A percentile compares a stretch with the other conserved stretches of the same genome.
These are phyloP conservation scores for Bombus sibiricus DNA, from an alignment of 1,140 invertebrate species.

Conservation along the genomic window DNA sequence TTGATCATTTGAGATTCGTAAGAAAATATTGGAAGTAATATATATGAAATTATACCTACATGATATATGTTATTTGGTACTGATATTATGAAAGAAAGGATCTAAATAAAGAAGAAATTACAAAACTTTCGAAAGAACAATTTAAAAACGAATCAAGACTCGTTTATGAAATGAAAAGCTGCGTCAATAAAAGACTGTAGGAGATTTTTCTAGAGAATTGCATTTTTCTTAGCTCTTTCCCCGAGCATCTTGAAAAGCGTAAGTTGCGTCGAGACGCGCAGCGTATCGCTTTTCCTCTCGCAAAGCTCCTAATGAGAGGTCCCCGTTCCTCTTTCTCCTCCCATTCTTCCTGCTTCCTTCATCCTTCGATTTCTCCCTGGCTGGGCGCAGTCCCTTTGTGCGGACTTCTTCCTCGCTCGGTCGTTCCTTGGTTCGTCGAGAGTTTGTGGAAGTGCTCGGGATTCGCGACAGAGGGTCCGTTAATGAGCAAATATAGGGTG, in stretches of 20 bases:
- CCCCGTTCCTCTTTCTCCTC: constrained; percentile 38
- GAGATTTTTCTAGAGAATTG: not conserved
- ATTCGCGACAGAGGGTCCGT: constrained; percentile 77
- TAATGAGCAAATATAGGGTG: constrained; percentile 78
- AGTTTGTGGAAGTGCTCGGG: constrained; percentile 69
- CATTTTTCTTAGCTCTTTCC: not conserved
- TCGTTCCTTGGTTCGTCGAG: constrained; percentile 60
- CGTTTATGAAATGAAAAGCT: not conserved
- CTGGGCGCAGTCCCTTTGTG: constrained; percentile 54
- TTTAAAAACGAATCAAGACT: not conserved
- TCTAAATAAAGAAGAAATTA: not conserved
- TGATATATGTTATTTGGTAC: no score
- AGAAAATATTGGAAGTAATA: not conserved
- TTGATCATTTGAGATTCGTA: not conserved
- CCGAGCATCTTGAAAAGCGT: constrained; percentile 55
- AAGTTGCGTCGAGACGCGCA: constrained; percentile 65
- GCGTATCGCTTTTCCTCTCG: constrained; percentile 69
- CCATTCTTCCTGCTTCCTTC: constrained; percentile 53
- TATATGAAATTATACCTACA: no score
- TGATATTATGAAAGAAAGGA: not conserved
- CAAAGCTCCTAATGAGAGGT: constrained; percentile 62
- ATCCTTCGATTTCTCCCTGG: constrained; percentile 63
- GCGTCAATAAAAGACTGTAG: not conserved
- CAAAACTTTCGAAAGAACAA: not conserved
- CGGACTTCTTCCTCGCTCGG: constrained; percentile 45